phyloP scores from a whole-genome alignment of 92 coral and sea anemone species.

The Bergia sp. region DNA sequence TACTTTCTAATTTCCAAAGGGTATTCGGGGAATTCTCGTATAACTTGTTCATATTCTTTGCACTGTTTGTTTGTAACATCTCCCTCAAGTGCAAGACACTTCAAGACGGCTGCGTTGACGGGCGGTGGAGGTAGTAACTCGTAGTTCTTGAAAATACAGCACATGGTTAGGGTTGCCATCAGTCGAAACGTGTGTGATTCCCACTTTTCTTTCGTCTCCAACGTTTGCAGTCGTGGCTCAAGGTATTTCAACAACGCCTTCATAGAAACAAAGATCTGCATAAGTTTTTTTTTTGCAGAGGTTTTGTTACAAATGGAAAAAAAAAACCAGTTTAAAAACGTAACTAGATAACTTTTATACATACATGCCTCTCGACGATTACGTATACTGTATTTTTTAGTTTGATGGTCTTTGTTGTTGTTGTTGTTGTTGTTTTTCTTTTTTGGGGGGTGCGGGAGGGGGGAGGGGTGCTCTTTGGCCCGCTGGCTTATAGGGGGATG shows the following conservation, averaged over 20 bases:
- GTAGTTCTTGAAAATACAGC: constrained; percentile 23
- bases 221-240: constrained; percentile 23
- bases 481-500: too few species aligned
- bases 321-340: too few species aligned
- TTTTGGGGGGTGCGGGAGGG: too few species aligned
- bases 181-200: constrained; percentile 24
- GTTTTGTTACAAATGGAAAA: too few species aligned
- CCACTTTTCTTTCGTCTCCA: constrained; percentile 14
- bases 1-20: constrained; percentile 1
- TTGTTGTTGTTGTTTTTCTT: too few species aligned
- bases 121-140: not conserved
- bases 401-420: too few species aligned
- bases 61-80: constrained; percentile 7
- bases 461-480: too few species aligned
- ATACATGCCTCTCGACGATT: too few species aligned
- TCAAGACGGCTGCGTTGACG: constrained; percentile 13
- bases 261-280: not conserved
- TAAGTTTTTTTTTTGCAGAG: too few species aligned
- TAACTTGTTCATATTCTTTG: constrained; percentile 4
- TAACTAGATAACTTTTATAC: too few species aligned
- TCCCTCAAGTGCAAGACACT: constrained; percentile 36
- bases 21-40: constrained; percentile 6
- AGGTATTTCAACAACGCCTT: constrained; percentile 25
- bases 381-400: too few species aligned
- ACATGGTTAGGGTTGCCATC: constrained; percentile 24